Evolutionary conservation across 2,888 invertebrate genomes (phyloP).

Genomic region (Apotomis capreana): DNA sequence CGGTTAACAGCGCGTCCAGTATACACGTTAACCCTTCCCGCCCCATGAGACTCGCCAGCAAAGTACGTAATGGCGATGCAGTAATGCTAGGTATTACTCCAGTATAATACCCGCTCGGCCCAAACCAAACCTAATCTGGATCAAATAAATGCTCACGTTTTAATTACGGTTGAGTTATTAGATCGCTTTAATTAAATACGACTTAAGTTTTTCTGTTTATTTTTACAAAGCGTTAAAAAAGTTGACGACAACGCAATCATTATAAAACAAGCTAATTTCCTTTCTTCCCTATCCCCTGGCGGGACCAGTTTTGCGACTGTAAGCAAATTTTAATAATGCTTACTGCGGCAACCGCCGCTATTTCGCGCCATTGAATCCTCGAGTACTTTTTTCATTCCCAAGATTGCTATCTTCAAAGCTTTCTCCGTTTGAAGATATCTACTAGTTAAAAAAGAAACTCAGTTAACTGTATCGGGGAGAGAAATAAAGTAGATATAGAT

Average conservation of each 20-base stretch:
- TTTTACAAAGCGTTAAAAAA: constrained; percentile 48
- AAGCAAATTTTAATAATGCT: constrained; percentile 78
- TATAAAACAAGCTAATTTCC: constrained; percentile 71
- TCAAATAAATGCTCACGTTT: constrained; percentile 22
- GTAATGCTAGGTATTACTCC: neutral
- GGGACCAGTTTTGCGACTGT: constrained; percentile 64
- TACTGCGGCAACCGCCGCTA: constrained; percentile 64
- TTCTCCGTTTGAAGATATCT: constrained; percentile 42
- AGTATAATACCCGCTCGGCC: constrained; percentile 8
- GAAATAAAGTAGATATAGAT: constrained; percentile 18
- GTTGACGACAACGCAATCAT: constrained; percentile 65
- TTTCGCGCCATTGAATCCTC: constrained; percentile 71
- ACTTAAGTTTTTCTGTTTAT: constrained; percentile 40
- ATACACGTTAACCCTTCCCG: constrained; percentile 67
- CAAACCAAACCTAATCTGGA: constrained; percentile 36
- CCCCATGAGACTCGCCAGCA: constrained; percentile 44
- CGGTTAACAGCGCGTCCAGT: constrained; percentile 62
- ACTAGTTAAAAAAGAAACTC: constrained; percentile 46
- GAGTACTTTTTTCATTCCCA: constrained; percentile 59
- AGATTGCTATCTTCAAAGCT: constrained; percentile 45
- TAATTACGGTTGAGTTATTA: constrained; percentile 35
- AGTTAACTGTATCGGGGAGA: constrained; percentile 50
- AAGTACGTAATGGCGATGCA: constrained; percentile 42
- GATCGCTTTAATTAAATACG: constrained; percentile 39
- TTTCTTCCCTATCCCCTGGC: constrained; percentile 66